Percentiles rank a stretch among this genome's conserved stretches.
Evolutionary conservation across 2,113 vertebrate species (phyloP).

Genomic region (Ictalurus furcatus): DNA sequence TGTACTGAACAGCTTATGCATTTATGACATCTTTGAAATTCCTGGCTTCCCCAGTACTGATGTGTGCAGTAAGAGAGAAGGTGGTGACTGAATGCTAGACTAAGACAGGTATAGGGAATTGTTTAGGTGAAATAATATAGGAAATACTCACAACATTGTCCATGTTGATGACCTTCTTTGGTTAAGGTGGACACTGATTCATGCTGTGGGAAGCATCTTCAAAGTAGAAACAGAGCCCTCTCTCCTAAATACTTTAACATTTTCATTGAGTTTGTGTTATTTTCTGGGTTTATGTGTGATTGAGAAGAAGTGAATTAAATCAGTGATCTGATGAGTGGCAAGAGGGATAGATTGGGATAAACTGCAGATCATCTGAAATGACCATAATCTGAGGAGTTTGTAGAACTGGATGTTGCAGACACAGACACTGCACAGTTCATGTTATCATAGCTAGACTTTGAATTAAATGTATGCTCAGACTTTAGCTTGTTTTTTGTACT

Average conservation of each 20-base stretch:
- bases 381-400: neutral
- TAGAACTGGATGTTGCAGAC: neutral
- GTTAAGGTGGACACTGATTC: neutral
- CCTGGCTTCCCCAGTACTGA: neutral
- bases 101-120: neutral
- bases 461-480: neutral
- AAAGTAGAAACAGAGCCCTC: neutral
- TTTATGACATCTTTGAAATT: neutral
- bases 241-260: neutral
- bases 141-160: neutral
- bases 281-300: neutral
- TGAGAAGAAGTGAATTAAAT: neutral
- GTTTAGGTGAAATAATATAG: neutral
- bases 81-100: neutral
- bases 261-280: neutral
- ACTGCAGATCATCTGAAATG: neutral
- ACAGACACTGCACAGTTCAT: neutral
- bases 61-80: neutral
- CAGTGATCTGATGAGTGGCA: neutral
- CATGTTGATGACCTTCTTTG: neutral
- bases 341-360: neutral
- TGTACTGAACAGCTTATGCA: neutral
- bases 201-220: neutral
- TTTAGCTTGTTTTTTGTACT: neutral
- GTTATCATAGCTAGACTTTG: neutral